A percentile compares a stretch with the other conserved stretches of the same genome.
Evolutionary conservation across 2,888 invertebrate species (phyloP).

Genomic region (Allolobophora icterica): DNA sequence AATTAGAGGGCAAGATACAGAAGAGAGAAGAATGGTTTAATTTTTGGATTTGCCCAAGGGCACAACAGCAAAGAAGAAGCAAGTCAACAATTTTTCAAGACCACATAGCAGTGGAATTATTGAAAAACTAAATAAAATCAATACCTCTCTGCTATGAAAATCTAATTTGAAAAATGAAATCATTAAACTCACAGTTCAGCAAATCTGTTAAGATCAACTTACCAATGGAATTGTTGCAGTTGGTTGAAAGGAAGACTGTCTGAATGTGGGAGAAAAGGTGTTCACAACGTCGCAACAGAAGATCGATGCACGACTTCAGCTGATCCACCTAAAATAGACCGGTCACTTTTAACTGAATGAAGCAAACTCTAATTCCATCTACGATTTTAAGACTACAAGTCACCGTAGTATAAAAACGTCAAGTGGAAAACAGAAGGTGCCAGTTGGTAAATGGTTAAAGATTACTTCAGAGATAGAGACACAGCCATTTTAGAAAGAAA

Average conservation of each 20-base stretch:
- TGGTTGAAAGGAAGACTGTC: conserved; percentile 7
- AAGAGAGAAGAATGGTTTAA: neutral
- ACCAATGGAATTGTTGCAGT: conserved; percentile 21
- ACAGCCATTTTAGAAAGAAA: too few species aligned
- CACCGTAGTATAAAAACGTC: neutral
- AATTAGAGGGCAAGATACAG: too few species aligned
- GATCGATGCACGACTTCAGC: conserved; percentile 14
- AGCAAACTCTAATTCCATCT: neutral
- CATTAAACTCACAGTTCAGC: neutral
- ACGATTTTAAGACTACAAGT: neutral
- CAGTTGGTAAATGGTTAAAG: neutral
- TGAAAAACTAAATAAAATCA: neutral
- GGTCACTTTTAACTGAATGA: neutral
- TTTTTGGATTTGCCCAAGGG: too few species aligned
- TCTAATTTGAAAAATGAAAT: neutral
- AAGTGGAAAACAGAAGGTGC: neutral
- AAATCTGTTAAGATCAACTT: neutral
- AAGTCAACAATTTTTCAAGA: neutral
- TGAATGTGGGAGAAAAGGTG: conserved; percentile 23
- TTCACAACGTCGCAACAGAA: conserved; percentile 7
- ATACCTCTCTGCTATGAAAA: neutral
- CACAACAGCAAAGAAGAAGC: neutral
- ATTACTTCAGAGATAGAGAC: neutral
- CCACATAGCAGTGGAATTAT: neutral
- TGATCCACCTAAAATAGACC: neutral